Evolutionary conservation across 2,113 vertebrate genomes (phyloP).

Genomic region (Albula goreensis): DNA sequence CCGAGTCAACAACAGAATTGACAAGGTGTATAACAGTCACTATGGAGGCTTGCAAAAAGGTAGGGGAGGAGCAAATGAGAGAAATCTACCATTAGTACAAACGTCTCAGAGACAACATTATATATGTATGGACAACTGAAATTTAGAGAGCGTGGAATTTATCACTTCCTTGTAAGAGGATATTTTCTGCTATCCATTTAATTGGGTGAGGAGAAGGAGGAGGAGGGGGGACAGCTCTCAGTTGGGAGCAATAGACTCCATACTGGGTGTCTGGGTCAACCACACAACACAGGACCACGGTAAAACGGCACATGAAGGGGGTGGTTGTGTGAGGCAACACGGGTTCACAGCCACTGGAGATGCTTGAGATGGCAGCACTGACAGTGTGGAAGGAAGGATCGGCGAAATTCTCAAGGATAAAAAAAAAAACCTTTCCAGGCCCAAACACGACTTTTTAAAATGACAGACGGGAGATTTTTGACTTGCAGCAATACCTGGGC

Average conservation of each 20-base stretch:
- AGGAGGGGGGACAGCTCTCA: not conserved
- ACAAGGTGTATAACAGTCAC: conserved; percentile 98
- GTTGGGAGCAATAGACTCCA: not conserved
- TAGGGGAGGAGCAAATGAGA: conserved; percentile 77
- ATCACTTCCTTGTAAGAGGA: not conserved
- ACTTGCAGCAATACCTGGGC: too few relatives aligned
- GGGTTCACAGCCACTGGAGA: conserved; percentile 55
- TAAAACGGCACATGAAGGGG: conserved; percentile 23
- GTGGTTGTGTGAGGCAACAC: conserved; percentile 51
- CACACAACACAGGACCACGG: conserved; percentile 53
- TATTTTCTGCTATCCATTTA: not conserved
- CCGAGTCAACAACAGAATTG: conserved; percentile 88
- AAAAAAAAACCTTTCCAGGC: conserved; percentile 39
- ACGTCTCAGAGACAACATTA: conserved; percentile 33
- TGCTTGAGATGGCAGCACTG: conserved; percentile 48
- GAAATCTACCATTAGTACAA: conserved; percentile 74
- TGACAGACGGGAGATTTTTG: too few relatives aligned
- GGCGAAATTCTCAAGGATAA: conserved; percentile 59
- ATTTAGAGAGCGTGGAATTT: not conserved
- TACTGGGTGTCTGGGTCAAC: conserved; percentile 31
- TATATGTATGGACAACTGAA: conserved; percentile 25
- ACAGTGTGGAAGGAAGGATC: conserved; percentile 71
- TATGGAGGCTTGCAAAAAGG: conserved; percentile 92
- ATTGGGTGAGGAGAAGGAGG: not conserved
- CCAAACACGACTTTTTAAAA: not conserved